Evolutionary conservation across 2,113 vertebrate species (phyloP), one percentile per base, ranked within the genome.

Genomic region (Aleadryas rufinucha): DNA sequence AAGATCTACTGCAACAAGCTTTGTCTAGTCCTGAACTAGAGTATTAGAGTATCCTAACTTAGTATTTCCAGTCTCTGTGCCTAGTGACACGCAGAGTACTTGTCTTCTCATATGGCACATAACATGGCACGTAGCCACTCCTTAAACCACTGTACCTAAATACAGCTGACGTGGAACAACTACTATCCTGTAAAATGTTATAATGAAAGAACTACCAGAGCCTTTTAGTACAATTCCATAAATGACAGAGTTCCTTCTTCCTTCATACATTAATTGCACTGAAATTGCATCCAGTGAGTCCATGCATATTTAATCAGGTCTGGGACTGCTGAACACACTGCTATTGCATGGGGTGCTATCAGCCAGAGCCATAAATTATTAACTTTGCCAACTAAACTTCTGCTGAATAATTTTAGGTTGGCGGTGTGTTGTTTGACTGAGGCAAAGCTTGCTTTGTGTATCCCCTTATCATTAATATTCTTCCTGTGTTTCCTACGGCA

Each of bases 241-340:
- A 92, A 87, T 39, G 18, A 96, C 9, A 94, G 54, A 57, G 64
- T 22, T 76, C 54, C 77, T 95, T 81, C 90, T 94, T 84, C 70
- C 84, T 92, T 95, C 89, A 78, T 89, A 90, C 9, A 71, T 56
- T 96, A 97, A 97, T 95, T 92, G 94, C 90, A 68, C 84, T 97
- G 97, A 97, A 97, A 97, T 89, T 86, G 94, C 90, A 97, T 93
- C 90, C 95, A 95, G 41, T 86, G 92, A 95, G 71, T 26, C 70
- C 70, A 96, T 96, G 89, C 87, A 97, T 97, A 94, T 96, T 98
- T 97, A 90, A 97, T 96, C 80, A 70, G 77, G 57, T 90, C 71
- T 74, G 82, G 90, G 76, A 66, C 92, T 96, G 87, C 83, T 71
- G 79, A 94, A 80, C 77, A 86, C 71, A 54, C 74, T 53, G 91